Evolutionary conservation across 2,888 invertebrate genomes (phyloP).

Genomic region (Pandemis corylana): DNA sequence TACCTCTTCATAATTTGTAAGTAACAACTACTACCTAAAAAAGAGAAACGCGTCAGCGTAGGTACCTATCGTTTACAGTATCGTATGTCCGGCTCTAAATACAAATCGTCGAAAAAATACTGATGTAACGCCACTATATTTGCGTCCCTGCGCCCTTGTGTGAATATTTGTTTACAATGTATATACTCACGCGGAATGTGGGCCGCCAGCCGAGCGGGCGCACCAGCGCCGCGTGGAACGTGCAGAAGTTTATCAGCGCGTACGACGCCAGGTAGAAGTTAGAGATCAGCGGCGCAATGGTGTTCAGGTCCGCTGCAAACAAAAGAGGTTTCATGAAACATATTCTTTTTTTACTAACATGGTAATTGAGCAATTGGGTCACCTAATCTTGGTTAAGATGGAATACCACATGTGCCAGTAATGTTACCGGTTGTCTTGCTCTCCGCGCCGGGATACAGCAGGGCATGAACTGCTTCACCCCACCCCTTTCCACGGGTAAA

Average conservation of each 20-base stretch:
- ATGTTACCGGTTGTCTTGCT: too few relatives aligned
- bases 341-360: too few relatives aligned
- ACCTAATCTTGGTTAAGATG: too few relatives aligned
- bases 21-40: too few relatives aligned
- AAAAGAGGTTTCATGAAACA: not conserved
- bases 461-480: too few relatives aligned
- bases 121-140: slow-evolving; percentile 22
- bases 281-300: slow-evolving; percentile 96
- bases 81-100: slow-evolving; percentile 17
- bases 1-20: too few relatives aligned
- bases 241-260: slow-evolving; percentile 97
- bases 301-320: slow-evolving; percentile 91
- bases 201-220: slow-evolving; percentile 96
- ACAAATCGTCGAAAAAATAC: slow-evolving; percentile 25
- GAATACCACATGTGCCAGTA: too few relatives aligned
- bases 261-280: slow-evolving; percentile 98
- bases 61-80: not conserved
- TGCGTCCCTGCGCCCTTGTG: not conserved
- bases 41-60: not conserved
- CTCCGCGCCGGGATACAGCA: too few relatives aligned
- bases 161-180: slow-evolving; percentile 22
- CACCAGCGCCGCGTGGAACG: slow-evolving; percentile 96
- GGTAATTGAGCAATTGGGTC: too few relatives aligned
- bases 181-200: slow-evolving; percentile 89
- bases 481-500: too few relatives aligned